phyloP scores from a whole-genome alignment of 2,888 invertebrate species.

The Diachrysia chrysitis region DNA sequence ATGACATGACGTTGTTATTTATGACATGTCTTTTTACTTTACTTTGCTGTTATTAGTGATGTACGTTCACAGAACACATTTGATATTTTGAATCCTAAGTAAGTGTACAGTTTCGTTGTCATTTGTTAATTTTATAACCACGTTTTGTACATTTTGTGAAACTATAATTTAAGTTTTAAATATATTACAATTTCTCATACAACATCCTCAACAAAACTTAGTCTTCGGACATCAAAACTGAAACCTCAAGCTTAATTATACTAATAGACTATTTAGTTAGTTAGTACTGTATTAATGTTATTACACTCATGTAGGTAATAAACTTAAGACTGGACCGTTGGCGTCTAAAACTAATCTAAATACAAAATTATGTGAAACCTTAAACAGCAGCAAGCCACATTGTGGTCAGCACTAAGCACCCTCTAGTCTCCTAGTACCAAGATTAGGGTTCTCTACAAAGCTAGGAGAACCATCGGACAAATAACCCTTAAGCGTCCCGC shows the following conservation, averaged over 20 bases:
- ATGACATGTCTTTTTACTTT: conserved; percentile 1
- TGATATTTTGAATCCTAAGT: not conserved
- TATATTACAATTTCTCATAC: too few relatives aligned
- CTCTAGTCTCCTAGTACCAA: conserved; percentile 21
- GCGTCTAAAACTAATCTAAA: not conserved
- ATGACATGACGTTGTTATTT: conserved; percentile 6
- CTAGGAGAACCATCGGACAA: conserved; percentile 49
- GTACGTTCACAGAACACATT: not conserved
- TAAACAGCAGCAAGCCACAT: not conserved
- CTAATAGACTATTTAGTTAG: not conserved
- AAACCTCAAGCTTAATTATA: not conserved
- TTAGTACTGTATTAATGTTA: not conserved
- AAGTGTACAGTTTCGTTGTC: too few relatives aligned
- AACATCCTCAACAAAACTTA: too few relatives aligned
- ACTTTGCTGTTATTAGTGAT: not conserved
- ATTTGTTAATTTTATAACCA: too few relatives aligned
- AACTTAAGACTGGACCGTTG: not conserved
- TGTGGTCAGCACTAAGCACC: conserved; percentile 19
- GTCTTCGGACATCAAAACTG: not conserved
- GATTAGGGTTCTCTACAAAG: conserved; percentile 40
- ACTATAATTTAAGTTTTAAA: too few relatives aligned
- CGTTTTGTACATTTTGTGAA: too few relatives aligned
- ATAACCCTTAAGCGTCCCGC: conserved; percentile 44
- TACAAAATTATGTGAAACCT: conserved; percentile 3
- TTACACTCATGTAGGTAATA: not conserved